A percentile compares a stretch with the other conserved stretches of the same genome.
These are phyloP conservation scores for Xyrichtys novacula DNA, from an alignment of 2,797 vertebrate genomes.

Conservation along the genomic window DNA sequence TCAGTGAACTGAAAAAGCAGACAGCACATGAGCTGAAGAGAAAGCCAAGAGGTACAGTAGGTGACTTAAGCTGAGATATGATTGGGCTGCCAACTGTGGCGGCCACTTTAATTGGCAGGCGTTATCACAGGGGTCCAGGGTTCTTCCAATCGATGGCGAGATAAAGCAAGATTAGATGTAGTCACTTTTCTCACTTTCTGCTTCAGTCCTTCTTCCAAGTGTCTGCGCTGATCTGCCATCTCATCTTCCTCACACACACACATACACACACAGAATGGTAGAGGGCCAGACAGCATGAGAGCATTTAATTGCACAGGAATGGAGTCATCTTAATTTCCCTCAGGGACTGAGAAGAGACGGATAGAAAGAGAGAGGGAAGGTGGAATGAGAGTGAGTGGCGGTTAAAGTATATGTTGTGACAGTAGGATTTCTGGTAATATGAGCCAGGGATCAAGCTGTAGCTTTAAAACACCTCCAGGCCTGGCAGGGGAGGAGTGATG, in stretches of 20 bases:
- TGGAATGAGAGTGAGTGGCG: constrained; percentile 10
- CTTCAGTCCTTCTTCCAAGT: constrained; percentile 25
- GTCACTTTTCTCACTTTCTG: constrained; percentile 59
- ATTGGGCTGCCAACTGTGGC: constrained; percentile 36
- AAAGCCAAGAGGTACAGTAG: constrained; percentile 42
- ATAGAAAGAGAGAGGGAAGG: constrained; percentile 8
- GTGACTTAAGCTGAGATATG: constrained; percentile 41
- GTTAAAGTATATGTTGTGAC: constrained; percentile 59
- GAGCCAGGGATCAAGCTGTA: constrained; percentile 60
- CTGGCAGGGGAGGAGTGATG: constrained; percentile 26
- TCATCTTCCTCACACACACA: constrained; percentile 23
- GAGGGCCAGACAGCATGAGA: constrained; percentile 47
- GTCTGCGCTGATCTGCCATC: constrained; percentile 41
- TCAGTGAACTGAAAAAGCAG: constrained; percentile 7
- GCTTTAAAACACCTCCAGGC: constrained; percentile 57
- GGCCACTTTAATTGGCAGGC: constrained; percentile 55
- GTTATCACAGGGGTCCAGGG: constrained; percentile 57
- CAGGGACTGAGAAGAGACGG: constrained; percentile 41
- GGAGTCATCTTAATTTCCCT: constrained; percentile 70
- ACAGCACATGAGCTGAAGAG: constrained; percentile 30
- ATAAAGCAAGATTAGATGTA: constrained; percentile 67
- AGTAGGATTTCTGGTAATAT: constrained; percentile 58
- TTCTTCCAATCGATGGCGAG: constrained; percentile 64
- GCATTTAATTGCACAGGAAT: constrained; percentile 72
- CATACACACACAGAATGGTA: neutral